Evolutionary conservation across 1,140 invertebrate genomes (phyloP).

Genomic region (Aporrectodea caliginosa): DNA sequence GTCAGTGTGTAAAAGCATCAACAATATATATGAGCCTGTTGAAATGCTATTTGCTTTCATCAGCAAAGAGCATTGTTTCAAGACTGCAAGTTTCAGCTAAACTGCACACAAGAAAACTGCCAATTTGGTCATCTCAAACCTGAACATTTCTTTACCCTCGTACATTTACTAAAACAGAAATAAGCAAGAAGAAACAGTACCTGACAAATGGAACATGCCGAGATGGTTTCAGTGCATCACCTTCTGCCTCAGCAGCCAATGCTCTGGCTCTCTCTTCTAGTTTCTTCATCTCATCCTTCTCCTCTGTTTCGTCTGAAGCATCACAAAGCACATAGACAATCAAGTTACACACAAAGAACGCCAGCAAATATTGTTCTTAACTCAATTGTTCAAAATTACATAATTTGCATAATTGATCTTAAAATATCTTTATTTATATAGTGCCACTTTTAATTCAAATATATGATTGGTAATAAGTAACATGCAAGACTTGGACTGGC

Average conservation of each 20-base stretch:
- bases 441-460: no score
- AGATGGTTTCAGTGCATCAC: conserved; percentile 47
- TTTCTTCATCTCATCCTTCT: conserved; percentile 74
- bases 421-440: no score
- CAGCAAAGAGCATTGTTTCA: background rate
- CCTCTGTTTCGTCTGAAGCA: background rate
- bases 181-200: conserved; percentile 33
- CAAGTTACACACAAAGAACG: background rate
- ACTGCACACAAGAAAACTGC: background rate
- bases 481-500: no score
- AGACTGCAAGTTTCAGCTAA: background rate
- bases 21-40: no score
- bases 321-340: background rate
- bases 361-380: background rate
- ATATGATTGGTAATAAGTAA: no score
- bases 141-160: background rate
- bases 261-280: conserved; percentile 75
- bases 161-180: background rate
- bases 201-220: conserved; percentile 56
- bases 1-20: no score
- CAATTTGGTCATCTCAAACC: background rate
- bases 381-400: no score
- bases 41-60: background rate
- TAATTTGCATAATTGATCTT: no score
- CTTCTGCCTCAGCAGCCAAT: conserved; percentile 52